Conservation (phyloP, 1,140 invertebrate species). For the Zaprionus ghesquierei region DNA sequence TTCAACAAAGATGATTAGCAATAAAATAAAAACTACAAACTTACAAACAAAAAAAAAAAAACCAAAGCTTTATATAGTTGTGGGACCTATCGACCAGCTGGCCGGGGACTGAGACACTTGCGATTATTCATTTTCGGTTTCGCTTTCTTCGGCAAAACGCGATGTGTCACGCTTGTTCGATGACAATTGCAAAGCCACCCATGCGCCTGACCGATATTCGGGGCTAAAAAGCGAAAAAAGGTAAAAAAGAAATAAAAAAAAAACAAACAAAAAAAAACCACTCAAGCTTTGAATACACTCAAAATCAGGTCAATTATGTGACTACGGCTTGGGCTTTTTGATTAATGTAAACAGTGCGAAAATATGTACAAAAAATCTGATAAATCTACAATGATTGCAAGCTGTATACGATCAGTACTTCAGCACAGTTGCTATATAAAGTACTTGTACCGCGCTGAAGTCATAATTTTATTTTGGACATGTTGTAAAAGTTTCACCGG, state of each 20-base stretch:
- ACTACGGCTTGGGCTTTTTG: conserved; percentile 24
- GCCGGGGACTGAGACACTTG: conserved; percentile 5
- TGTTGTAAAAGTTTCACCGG: conserved; percentile 63
- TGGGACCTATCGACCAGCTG: conserved; percentile 23
- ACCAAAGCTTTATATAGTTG: no score
- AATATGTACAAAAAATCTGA: conserved; percentile 11
- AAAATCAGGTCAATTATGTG: conserved; percentile 50
- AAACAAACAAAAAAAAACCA: conserved; percentile 46
- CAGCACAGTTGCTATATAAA: not conserved
- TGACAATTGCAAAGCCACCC: conserved; percentile 63
- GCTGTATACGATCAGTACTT: not conserved
- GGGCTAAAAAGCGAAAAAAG: not conserved
- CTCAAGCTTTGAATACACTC: conserved; percentile 35
- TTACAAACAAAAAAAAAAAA: not conserved
- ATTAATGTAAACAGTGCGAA: conserved; percentile 37
- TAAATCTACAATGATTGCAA: not conserved
- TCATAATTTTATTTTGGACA: conserved; percentile 13
- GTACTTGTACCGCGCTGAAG: not conserved
- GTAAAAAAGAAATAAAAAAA: not conserved
- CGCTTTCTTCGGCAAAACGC: conserved; percentile 60
- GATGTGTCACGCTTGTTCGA: conserved; percentile 62
- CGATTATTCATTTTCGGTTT: conserved; percentile 59
- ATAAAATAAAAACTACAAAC: conserved; percentile 27
- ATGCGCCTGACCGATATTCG: conserved; percentile 45
- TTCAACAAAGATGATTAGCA: conserved; percentile 54